These are phyloP conservation scores for Podarcis siculus DNA, from an alignment of 2,797 vertebrate genomes.

Conservation along the genomic window DNA sequence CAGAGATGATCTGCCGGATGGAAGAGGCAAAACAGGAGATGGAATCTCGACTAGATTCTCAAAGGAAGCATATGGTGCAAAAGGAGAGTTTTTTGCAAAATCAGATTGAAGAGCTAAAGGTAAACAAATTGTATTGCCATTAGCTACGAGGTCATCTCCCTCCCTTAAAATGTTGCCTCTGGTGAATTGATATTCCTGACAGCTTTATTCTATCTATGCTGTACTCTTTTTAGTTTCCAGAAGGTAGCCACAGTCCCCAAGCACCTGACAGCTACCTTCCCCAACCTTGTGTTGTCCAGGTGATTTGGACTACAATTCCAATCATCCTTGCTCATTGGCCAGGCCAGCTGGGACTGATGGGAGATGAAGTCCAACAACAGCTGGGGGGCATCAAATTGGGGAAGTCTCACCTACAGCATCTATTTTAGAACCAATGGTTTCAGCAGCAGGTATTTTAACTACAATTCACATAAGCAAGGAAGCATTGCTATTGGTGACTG, in stretches of 20 bases:
- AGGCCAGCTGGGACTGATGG: too few species aligned
- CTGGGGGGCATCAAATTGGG: too few species aligned
- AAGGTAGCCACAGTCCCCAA: background rate
- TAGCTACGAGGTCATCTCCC: background rate
- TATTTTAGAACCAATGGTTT: background rate
- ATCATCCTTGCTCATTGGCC: too few species aligned
- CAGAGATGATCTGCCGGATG: conserved; percentile 89
- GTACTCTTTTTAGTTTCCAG: background rate
- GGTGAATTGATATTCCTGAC: background rate
- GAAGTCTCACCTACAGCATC: background rate
- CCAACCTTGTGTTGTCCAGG: too few species aligned
- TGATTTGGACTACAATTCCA: too few species aligned
- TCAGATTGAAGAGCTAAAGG: conserved; percentile 91
- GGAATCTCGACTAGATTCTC: conserved; percentile 91
- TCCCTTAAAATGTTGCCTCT: background rate
- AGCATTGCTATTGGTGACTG: background rate
- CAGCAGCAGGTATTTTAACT: background rate
- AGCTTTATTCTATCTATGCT: background rate
- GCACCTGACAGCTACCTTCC: too few species aligned
- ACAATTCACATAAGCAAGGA: background rate
- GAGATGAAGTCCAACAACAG: too few species aligned
- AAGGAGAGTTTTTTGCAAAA: conserved; percentile 88
- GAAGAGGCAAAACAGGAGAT: conserved; percentile 90
- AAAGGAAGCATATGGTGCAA: conserved; percentile 93
- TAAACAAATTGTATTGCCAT: conserved; percentile 46